These are phyloP conservation scores for Euura saliciscinereae DNA, from an alignment of 1,140 invertebrate species.

Conservation along the genomic window DNA sequence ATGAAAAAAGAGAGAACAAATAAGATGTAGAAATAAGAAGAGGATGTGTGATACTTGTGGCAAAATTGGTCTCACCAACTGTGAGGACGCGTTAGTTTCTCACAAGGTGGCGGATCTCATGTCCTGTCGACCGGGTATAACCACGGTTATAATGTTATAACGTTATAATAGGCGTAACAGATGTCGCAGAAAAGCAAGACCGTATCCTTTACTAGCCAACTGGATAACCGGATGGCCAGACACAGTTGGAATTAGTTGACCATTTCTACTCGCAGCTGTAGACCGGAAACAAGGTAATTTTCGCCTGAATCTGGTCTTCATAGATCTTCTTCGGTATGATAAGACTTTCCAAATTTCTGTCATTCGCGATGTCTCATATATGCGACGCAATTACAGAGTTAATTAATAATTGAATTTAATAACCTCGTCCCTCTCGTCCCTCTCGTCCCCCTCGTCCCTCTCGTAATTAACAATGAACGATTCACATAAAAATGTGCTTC, in stretches of 20 bases:
- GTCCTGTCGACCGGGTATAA: not conserved
- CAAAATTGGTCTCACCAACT: not conserved
- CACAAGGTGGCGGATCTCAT: too few relatives aligned
- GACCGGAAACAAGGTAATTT: too few relatives aligned
- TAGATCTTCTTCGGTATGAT: too few relatives aligned
- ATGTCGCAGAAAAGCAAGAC: not conserved
- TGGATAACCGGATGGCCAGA: too few relatives aligned
- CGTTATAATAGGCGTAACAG: conserved; percentile 7
- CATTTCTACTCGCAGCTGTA: too few relatives aligned
- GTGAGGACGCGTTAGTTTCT: not conserved
- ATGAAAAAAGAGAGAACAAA: not conserved
- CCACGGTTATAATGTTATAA: not conserved
- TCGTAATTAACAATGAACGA: not conserved
- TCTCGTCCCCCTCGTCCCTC: not conserved
- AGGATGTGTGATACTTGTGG: not conserved
- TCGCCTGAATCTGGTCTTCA: too few relatives aligned
- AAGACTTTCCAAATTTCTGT: too few relatives aligned
- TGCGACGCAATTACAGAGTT: not conserved
- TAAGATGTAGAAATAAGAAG: not conserved
- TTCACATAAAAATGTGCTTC: too few relatives aligned
- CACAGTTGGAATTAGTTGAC: too few relatives aligned
- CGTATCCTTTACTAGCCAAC: too few relatives aligned
- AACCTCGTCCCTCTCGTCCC: not conserved
- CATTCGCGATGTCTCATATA: too few relatives aligned
- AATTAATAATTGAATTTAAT: not conserved